A percentile compares a stretch with the other conserved stretches of the same genome.
phyloP scores from a whole-genome alignment of 2,888 invertebrate species.

The Tanytarsus gracilentus region DNA sequence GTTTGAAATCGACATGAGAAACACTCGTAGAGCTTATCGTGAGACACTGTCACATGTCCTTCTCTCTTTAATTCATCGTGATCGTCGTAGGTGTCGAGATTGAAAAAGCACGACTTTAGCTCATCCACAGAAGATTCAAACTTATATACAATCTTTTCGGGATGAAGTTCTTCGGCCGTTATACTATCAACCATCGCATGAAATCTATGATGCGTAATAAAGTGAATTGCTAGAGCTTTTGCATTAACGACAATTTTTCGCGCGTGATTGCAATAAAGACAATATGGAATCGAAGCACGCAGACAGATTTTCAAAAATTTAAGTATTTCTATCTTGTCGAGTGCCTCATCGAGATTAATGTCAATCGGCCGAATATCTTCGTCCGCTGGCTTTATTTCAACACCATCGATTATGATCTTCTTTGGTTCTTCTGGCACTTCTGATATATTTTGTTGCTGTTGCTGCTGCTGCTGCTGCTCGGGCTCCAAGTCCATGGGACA shows the following conservation, averaged over 20 bases:
- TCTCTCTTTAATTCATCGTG: conserved; percentile 47
- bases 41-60: conserved; percentile 52
- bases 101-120: conserved; percentile 58
- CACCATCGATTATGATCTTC: conserved; percentile 18
- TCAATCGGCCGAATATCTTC: conserved; percentile 60
- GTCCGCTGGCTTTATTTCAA: conserved; percentile 35
- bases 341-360: conserved; percentile 60
- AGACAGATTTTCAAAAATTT: conserved; percentile 66
- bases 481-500: not conserved
- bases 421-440: conserved; percentile 24
- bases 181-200: conserved; percentile 69
- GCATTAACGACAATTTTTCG: conserved; percentile 77
- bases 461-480: not conserved
- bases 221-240: conserved; percentile 67
- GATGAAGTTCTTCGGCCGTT: conserved; percentile 62
- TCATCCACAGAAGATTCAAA: conserved; percentile 54
- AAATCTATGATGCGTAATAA: conserved; percentile 70
- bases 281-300: conserved; percentile 56
- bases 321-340: conserved; percentile 65
- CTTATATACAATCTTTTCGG: conserved; percentile 59
- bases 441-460: conserved; percentile 32
- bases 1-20: conserved; percentile 77
- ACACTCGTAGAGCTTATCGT: conserved; percentile 70
- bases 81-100: conserved; percentile 61
- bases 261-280: conserved; percentile 80